Evolutionary conservation across 30 jellyfish, hydroid and myxozoan species (phyloP).

Genomic region (Mastigias papua): DNA sequence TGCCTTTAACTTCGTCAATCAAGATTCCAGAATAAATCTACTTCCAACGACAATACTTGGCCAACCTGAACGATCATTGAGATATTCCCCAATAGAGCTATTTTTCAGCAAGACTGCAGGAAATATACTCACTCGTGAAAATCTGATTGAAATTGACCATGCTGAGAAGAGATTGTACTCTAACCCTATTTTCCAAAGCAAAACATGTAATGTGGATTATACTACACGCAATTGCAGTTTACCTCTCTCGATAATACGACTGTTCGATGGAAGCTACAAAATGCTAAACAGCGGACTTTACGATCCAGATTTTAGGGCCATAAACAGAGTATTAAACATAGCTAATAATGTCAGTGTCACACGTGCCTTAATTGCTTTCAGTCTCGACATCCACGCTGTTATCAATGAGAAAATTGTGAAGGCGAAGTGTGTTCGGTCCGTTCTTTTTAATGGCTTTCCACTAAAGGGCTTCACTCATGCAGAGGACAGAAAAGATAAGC

Average conservation of each 20-base stretch:
- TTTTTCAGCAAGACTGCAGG: conserved; percentile 43
- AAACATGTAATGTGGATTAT: conserved; percentile 63
- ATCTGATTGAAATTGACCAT: conserved; percentile 53
- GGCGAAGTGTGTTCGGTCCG: conserved; percentile 84
- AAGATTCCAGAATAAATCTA: conserved; percentile 82
- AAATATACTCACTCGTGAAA: conserved; percentile 56
- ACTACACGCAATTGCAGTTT: conserved; percentile 62
- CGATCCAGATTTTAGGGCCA: conserved; percentile 79
- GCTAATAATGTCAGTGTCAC: conserved; percentile 80
- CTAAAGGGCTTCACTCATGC: conserved; percentile 81
- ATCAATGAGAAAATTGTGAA: conserved; percentile 24
- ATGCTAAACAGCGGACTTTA: conserved; percentile 39
- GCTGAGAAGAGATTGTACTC: conserved; percentile 67
- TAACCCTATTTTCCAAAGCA: conserved; percentile 50
- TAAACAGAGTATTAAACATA: conserved; percentile 34
- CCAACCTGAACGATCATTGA: conserved; percentile 87
- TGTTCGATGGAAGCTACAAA: conserved; percentile 86
- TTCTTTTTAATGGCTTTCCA: conserved; percentile 88
- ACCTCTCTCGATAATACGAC: conserved; percentile 82
- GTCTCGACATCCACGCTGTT: conserved; percentile 71
- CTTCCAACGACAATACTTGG: conserved; percentile 84
- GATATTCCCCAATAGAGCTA: conserved; percentile 86
- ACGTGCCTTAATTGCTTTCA: conserved; percentile 81
- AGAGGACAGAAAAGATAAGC: conserved; percentile 85
- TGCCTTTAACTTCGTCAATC: conserved; percentile 91